Conservation (phyloP, 2,888 invertebrate genomes). For the Eudemis profundana region DNA sequence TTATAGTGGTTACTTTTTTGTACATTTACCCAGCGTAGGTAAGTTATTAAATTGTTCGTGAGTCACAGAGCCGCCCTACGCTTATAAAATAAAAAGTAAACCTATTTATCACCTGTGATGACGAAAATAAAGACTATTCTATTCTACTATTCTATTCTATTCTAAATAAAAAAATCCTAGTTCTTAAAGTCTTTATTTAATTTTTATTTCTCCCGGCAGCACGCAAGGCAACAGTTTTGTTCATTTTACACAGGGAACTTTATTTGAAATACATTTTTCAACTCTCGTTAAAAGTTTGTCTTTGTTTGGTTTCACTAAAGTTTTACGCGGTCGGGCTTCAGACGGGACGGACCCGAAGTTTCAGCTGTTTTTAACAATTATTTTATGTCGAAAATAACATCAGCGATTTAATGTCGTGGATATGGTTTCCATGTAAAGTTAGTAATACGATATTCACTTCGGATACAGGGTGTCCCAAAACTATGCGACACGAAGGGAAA, state of each 20-base stretch:
- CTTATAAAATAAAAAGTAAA: no score
- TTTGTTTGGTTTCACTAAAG: constrained; percentile 45
- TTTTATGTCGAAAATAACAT: constrained; percentile 13
- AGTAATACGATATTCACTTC: no score
- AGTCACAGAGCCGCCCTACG: neutral
- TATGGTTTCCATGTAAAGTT: neutral
- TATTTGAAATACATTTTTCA: constrained; percentile 40
- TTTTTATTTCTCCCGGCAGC: constrained; percentile 19
- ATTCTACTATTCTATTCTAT: no score
- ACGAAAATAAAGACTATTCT: no score
- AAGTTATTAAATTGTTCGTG: neutral
- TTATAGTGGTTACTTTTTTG: no score
- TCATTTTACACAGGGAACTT: constrained; percentile 13
- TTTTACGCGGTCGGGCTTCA: constrained; percentile 26
- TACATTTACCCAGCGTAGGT: neutral
- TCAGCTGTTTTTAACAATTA: constrained; percentile 26
- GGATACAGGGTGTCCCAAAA: no score
- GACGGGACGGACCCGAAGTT: constrained; percentile 7
- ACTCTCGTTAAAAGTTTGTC: constrained; percentile 51
- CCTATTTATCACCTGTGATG: no score
- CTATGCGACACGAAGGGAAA: no score
- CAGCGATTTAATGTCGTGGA: constrained; percentile 7
- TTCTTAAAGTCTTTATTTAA: constrained; percentile 19
- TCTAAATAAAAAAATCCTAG: neutral
- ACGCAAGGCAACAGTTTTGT: constrained; percentile 38